Conservation (phyloP, 2,113 vertebrate genomes). For the Hippocampus mohnikei region DNA sequence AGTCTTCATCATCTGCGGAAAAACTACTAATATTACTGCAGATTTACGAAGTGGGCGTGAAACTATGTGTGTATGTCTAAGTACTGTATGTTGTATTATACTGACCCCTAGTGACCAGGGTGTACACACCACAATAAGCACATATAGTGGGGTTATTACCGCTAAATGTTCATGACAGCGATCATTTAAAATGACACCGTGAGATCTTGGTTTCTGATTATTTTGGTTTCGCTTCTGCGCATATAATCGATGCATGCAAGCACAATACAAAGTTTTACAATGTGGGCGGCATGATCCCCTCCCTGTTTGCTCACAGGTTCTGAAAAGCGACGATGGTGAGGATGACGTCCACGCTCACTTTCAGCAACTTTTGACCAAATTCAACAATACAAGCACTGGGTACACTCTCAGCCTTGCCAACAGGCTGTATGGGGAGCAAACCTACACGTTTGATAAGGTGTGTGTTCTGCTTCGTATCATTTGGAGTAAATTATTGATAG, state of each 20-base stretch:
- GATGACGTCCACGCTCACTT: conserved; percentile 73
- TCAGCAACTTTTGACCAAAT: conserved; percentile 62
- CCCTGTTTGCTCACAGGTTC: conserved; percentile 33
- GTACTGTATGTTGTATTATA: too few relatives aligned
- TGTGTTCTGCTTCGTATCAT: conserved; percentile 11
- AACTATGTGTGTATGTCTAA: too few relatives aligned
- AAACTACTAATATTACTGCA: too few relatives aligned
- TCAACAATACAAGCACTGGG: conserved; percentile 69
- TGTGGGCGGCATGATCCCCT: conserved; percentile 11
- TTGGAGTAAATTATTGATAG: neutral
- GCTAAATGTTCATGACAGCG: too few relatives aligned
- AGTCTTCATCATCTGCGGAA: too few relatives aligned
- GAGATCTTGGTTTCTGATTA: too few relatives aligned
- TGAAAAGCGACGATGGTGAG: conserved; percentile 22
- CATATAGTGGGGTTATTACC: too few relatives aligned
- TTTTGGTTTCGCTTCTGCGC: too few relatives aligned
- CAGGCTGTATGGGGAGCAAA: conserved; percentile 81
- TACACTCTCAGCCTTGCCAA: conserved; percentile 78
- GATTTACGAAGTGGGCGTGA: too few relatives aligned
- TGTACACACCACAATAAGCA: too few relatives aligned
- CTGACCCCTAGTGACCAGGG: too few relatives aligned
- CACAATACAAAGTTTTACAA: neutral
- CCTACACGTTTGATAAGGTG: conserved; percentile 77
- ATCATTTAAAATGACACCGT: too few relatives aligned
- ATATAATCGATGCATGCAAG: neutral